Evolutionary conservation across 1,140 invertebrate species (phyloP), one percentile per base, ranked within the genome.

Genomic region (Drosophila willistoni): DNA sequence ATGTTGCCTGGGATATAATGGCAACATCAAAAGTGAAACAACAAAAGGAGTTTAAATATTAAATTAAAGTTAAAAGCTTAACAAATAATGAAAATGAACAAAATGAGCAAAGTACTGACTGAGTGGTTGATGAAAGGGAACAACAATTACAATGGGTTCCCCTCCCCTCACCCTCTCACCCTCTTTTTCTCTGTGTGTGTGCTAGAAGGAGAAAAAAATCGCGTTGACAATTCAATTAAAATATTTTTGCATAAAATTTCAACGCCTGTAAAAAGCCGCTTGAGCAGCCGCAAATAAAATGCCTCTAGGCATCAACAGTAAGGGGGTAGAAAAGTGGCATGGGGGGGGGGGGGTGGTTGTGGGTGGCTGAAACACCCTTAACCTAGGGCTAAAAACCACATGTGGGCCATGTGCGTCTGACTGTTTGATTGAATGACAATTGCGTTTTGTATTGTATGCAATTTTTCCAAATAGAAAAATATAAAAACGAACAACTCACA

Each of bases 191-290:
- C 56, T 36, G 55, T 56, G 7, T 64, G 47, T 36, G 36, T 65
- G 22, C 54, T 41, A 47, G 57, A 7, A 7, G 7, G 13, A 73
- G 65, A 55, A 51, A 80, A 80, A 87, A 83, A 87, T 84, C 80
- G 83, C 77, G 73, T 73, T 87, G 84, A 89, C 80, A 84, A 87
- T 87, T 84, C 84, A 89, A 89, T 87, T 87, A 87, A 87, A 89
- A 81, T 89, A 87, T 89, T 87, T 87, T 78, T 83, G 73, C 83
- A 89, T 89, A 81, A 66, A 80, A 83, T 87, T 83, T 80, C 70
- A 83, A 65, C 65, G 71, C 60, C 64, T 68, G 73, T 62, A 65
- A 79, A 86, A 86, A 86, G 77, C 77, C 84, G 77, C 79, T 79
- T 71, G 79, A 86, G 70, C 81, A 77, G 79, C 76, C 83, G 68